Conservation (phyloP, 2,797 vertebrate genomes). For the Lacerta bilineata region DNA sequence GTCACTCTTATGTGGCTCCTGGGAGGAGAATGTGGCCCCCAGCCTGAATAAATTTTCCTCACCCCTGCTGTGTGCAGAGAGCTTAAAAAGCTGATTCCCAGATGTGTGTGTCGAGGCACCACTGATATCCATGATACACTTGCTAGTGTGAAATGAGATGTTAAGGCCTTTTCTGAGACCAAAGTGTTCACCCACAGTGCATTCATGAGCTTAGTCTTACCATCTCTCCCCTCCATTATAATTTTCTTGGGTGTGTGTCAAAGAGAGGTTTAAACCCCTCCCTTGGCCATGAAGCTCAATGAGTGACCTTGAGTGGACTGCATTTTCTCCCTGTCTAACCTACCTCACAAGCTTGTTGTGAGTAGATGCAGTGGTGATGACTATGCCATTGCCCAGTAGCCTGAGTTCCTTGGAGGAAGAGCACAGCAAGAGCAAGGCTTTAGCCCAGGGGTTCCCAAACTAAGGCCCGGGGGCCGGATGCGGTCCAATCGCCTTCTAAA, state of each 20-base stretch:
- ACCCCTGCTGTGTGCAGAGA: no score
- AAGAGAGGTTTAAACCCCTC: neutral
- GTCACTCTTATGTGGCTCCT: no score
- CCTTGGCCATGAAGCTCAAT: neutral
- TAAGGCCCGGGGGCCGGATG: no score
- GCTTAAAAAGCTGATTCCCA: no score
- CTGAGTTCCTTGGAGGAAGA: neutral
- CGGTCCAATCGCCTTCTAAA: no score
- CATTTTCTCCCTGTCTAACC: neutral
- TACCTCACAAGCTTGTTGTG: neutral
- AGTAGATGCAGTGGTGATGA: neutral
- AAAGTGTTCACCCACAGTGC: neutral
- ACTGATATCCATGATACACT: neutral
- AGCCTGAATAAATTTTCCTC: no score
- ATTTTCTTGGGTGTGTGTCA: no score
- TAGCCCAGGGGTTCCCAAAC: no score
- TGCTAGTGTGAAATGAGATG: neutral
- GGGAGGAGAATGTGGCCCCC: no score
- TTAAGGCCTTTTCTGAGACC: neutral
- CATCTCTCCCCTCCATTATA: no score
- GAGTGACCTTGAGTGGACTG: neutral
- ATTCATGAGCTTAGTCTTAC: neutral
- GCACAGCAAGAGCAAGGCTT: neutral
- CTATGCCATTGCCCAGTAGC: neutral
- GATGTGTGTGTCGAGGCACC: no score